Evolutionary conservation across 2,888 invertebrate genomes (phyloP).

Genomic region (Volucella bombylans): DNA sequence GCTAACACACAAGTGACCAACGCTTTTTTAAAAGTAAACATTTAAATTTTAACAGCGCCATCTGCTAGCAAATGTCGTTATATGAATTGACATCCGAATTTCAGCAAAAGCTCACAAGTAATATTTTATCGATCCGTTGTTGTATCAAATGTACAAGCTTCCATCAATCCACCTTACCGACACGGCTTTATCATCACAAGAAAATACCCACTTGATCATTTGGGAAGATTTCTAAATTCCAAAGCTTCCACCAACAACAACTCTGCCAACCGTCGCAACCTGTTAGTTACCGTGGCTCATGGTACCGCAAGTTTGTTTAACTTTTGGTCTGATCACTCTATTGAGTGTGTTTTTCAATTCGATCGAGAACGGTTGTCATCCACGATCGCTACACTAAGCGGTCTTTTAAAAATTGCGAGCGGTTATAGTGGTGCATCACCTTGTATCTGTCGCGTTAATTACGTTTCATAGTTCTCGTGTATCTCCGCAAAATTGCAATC

Average conservation of each 20-base stretch:
- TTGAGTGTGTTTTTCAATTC: slow-evolving; percentile 42
- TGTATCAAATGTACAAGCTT: not conserved
- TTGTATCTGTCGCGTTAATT: not conserved
- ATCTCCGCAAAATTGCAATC: not conserved
- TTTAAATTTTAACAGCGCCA: no score
- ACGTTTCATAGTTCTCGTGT: not conserved
- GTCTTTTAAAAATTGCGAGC: no score
- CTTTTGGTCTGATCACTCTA: slow-evolving; percentile 21
- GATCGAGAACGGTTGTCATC: slow-evolving; percentile 36
- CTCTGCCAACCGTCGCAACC: slow-evolving; percentile 25
- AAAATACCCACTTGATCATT: slow-evolving; percentile 27
- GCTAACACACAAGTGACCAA: no score
- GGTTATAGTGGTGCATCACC: not conserved
- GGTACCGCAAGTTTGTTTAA: slow-evolving; percentile 26
- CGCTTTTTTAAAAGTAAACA: no score
- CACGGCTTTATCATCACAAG: slow-evolving; percentile 1
- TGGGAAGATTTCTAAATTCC: not conserved
- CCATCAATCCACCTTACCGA: not conserved
- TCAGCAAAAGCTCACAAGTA: no score
- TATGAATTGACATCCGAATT: no score
- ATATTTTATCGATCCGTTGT: no score
- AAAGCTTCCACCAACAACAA: slow-evolving; percentile 6
- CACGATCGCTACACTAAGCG: not conserved
- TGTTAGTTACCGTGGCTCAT: slow-evolving; percentile 43
- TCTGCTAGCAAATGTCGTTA: no score